These are phyloP conservation scores for Eudemis profundana DNA, from an alignment of 2,888 invertebrate genomes.

Conservation along the genomic window DNA sequence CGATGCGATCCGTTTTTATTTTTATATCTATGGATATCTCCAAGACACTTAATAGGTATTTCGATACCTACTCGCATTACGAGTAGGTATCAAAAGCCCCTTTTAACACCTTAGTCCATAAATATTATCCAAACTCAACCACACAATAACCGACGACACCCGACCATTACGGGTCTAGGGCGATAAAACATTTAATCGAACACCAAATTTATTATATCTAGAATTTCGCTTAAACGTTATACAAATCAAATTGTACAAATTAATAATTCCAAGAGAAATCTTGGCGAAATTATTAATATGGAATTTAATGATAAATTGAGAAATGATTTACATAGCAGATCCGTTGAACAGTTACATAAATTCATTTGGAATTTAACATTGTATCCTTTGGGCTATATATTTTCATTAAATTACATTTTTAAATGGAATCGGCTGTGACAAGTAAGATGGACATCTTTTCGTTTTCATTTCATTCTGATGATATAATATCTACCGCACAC, in stretches of 20 bases:
- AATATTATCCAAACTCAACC: not conserved
- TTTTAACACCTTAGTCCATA: not conserved
- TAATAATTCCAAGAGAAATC: slow-evolving; percentile 18
- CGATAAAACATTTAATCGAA: not conserved
- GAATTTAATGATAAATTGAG: slow-evolving; percentile 25
- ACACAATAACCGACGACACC: not conserved
- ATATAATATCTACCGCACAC: too few relatives aligned
- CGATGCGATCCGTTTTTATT: too few relatives aligned
- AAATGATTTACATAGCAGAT: slow-evolving; percentile 31
- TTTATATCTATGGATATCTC: too few relatives aligned
- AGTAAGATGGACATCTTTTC: too few relatives aligned
- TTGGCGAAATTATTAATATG: slow-evolving; percentile 29
- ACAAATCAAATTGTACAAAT: slow-evolving; percentile 33
- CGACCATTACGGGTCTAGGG: not conserved
- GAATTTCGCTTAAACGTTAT: slow-evolving; percentile 18
- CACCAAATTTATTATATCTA: slow-evolving; percentile 10
- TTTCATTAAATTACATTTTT: slow-evolving; percentile 5
- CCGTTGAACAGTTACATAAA: slow-evolving; percentile 18
- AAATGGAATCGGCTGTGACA: not conserved
- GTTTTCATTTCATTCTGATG: too few relatives aligned
- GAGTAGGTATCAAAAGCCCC: not conserved
- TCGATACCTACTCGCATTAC: not conserved
- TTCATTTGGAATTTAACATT: slow-evolving; percentile 18
- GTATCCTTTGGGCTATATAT: not conserved
- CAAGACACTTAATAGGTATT: not conserved